These are phyloP conservation scores for Drosophila pallidifrons DNA, from an alignment of 1,140 invertebrate species.

Conservation along the genomic window DNA sequence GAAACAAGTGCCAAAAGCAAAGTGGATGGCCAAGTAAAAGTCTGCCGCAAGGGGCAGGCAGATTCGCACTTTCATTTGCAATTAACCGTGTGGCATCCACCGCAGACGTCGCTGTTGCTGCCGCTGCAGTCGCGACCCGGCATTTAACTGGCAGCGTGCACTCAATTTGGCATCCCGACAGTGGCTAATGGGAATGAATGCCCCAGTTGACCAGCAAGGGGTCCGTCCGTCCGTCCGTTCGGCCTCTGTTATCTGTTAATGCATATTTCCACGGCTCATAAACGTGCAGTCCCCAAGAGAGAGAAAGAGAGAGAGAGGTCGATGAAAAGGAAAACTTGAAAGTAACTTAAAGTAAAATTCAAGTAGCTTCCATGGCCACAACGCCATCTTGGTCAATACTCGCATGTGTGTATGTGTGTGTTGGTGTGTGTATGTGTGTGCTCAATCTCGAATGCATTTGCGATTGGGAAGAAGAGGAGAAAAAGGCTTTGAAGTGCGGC, in stretches of 20 bases:
- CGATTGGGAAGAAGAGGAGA: conserved; percentile 24
- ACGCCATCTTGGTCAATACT: conserved; percentile 10
- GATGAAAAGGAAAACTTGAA: conserved; percentile 59
- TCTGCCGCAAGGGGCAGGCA: conserved; percentile 17
- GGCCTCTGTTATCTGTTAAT: conserved; percentile 61
- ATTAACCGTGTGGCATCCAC: conserved; percentile 59
- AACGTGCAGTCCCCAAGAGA: conserved; percentile 34
- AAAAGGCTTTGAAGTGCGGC: conserved; percentile 67
- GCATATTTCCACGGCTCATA: conserved; percentile 77
- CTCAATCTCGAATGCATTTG: conserved; percentile 35
- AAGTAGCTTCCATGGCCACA: conserved; percentile 50
- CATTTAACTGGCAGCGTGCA: conserved; percentile 36
- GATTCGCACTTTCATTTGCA: conserved; percentile 60
- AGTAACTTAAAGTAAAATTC: conserved; percentile 64
- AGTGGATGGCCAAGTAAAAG: conserved; percentile 8
- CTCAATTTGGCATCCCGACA: conserved; percentile 24
- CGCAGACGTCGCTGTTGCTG: too few relatives aligned
- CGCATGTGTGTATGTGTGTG: not conserved
- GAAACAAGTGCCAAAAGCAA: not conserved
- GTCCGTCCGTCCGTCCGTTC: not conserved
- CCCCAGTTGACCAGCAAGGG: not conserved
- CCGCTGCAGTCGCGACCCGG: conserved; percentile 8
- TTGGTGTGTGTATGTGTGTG: conserved; percentile 24
- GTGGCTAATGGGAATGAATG: not conserved
- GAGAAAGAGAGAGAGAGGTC: not conserved